Evolutionary conservation across 2,888 invertebrate species (phyloP), one percentile per base, ranked within the genome.

Genomic region (Chalcis sispes): DNA sequence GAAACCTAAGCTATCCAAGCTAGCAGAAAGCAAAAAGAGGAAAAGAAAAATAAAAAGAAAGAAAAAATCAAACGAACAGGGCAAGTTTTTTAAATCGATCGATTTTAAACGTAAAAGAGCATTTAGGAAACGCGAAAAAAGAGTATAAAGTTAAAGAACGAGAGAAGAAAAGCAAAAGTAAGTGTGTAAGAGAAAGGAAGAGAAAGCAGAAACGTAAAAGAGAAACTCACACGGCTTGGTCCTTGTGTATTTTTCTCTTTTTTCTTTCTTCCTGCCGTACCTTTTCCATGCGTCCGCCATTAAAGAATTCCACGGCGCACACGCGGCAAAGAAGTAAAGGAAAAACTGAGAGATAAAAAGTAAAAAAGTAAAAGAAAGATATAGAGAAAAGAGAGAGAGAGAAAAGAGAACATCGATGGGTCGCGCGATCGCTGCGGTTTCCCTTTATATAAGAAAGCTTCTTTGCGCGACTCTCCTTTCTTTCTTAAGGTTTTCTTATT

Each of bases 391-490:
- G 27, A 20, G 32, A n/a, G 1, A 50, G 10, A 27, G n/a, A 23
- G 40, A 40, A 64, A 1, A 18, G n/a, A 18, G n/a, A 65, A 54
- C 40, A 25, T 62, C 71, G 71, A 71, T 71, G 71, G 71, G 52
- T 62, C 71, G 70, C 62, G 70, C 65, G 59, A 75, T 66, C 71
- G 65, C 59, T 56, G 64, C 40, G n/a, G n/a, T 69, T 70, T 20
- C 46, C 66, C 64, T 71, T 66, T 75, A 75, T 75, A 65, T 65
- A 71, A 71, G 46, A 65, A 75, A 65, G 71, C 71, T 75, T 65
- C 59, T 75, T 75, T 71, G 46, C 62, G 18, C 25, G 61, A 8
- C 13, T 18, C 23, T 27, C n/a, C 20, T 52, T 36, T 15, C 20
- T 0, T 15, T 23, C 20, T 42, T 18, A n/a, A n/a, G n/a, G n/a